Evolutionary conservation across 2,113 vertebrate genomes (phyloP).

Genomic region (Hyla sarda): DNA sequence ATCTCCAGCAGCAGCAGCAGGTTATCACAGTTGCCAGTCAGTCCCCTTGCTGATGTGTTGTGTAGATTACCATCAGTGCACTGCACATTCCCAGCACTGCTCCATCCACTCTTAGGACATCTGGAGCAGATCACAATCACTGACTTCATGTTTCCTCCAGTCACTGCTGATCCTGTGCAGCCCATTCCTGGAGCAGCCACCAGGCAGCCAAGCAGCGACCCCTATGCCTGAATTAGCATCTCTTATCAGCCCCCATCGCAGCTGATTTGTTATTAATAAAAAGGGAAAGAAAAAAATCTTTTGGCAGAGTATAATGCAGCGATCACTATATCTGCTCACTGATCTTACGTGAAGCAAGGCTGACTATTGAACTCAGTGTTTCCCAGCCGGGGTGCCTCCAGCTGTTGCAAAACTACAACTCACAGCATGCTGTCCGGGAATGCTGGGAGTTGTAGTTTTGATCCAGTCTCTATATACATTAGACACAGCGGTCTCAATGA

Average conservation of each 20-base stretch:
- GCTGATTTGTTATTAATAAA: conserved; percentile 67
- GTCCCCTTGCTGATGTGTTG: conserved; percentile 79
- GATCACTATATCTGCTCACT: conserved; percentile 63
- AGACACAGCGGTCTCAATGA: no score
- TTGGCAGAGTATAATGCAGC: conserved; percentile 63
- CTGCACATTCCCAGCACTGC: conserved; percentile 83
- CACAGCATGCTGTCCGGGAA: no score
- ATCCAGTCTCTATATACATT: no score
- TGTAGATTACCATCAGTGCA: conserved; percentile 87
- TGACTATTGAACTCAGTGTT: conserved; percentile 67
- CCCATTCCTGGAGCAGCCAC: conserved; percentile 61
- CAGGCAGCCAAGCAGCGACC: conserved; percentile 71
- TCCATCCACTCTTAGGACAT: conserved; percentile 88
- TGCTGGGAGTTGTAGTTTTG: no score
- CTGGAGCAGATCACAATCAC: conserved; percentile 90
- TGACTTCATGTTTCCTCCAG: conserved; percentile 81
- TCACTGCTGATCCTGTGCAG: conserved; percentile 78
- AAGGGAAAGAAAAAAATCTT: conserved; percentile 69
- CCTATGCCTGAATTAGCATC: conserved; percentile 70
- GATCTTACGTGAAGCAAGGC: conserved; percentile 66
- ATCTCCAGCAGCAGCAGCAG: conserved; percentile 82
- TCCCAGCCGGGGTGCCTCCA: no score
- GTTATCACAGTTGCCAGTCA: conserved; percentile 87
- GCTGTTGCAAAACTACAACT: no score
- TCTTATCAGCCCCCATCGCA: conserved; percentile 65